A percentile compares a stretch with the other conserved stretches of the same genome.
These are phyloP conservation scores for Aurelia sp. DNA, from an alignment of 30 jellyfish, hydroid and myxozoan species.

Conservation along the genomic window DNA sequence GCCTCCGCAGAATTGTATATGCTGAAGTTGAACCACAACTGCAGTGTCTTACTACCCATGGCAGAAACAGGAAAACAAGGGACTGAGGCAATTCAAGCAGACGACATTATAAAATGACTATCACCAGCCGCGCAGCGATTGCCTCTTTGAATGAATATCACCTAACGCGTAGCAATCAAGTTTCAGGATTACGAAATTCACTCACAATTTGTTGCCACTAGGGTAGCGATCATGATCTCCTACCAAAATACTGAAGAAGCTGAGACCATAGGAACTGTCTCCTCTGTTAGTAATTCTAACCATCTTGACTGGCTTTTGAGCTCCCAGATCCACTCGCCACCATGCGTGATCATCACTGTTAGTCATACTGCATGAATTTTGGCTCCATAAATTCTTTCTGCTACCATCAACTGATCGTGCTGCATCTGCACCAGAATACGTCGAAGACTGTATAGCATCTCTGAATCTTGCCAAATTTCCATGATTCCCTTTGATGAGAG, in stretches of 20 bases:
- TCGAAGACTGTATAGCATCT: neutral
- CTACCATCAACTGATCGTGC: neutral
- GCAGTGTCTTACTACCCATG: too few relatives aligned
- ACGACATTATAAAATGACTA: too few relatives aligned
- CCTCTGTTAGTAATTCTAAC: conserved; percentile 3
- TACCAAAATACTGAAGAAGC: neutral
- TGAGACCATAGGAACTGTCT: neutral
- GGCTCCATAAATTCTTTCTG: neutral
- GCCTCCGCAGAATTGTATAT: too few relatives aligned
- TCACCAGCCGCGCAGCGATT: too few relatives aligned
- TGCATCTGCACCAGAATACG: neutral
- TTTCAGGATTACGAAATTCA: neutral
- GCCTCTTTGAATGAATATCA: too few relatives aligned
- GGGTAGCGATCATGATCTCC: neutral
- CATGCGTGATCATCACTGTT: neutral
- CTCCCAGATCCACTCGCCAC: conserved; percentile 12
- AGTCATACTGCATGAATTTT: neutral
- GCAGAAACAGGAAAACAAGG: too few relatives aligned
- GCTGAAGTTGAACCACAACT: too few relatives aligned
- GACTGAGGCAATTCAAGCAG: too few relatives aligned
- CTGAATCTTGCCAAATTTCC: neutral
- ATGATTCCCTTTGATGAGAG: neutral
- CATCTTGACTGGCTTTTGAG: neutral
- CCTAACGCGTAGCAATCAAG: too few relatives aligned
- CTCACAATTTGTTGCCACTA: neutral